Evolutionary conservation across 2,888 invertebrate genomes (phyloP), one percentile per base, ranked within the genome.

Genomic region (Notodonta dromedarius): DNA sequence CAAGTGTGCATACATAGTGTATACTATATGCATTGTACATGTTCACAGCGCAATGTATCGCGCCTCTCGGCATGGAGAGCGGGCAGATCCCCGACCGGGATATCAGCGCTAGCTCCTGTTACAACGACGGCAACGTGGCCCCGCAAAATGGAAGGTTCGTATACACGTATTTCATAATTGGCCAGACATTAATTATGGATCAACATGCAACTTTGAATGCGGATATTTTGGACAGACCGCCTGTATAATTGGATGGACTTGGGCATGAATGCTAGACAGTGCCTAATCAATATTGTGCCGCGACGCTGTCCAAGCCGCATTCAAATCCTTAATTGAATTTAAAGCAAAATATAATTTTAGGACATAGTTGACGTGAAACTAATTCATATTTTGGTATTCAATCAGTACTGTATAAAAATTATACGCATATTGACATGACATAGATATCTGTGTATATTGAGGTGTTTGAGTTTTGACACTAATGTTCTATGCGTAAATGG

Each of bases 41-140:
- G 78, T 84, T 94, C 94, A 64, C 95, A 97, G 97, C 96, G 80
- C 96, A 96, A 94, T 97, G 97, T 91, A 95, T 95, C 82, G 95
- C 95, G 67, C 96, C 97, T 58, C 94, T 98, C 84, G 98, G 98
- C 66, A 97, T 98, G 97, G 97, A 97, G 94, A 96, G 95, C 74
- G 96, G 97, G 65, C 94, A 94, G 76, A 98, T 98, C 81, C 95
- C 95, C 77, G 97, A 98, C 92, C 94, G 94, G 78, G 97, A 97
- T 88, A 95, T 98, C 83, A 95, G 95, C 63, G 97, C 98, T 70
- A 97, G 97, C 88, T 97, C 98, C 55, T 96, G 97, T 74, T 97
- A 97, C 93, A 97, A 98, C 90, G 95, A 95, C 79, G 96, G 96
- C 81, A 97, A 96, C 86, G 97, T 98, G 67, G 98, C 97, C 73